Evolutionary conservation across 2,888 invertebrate species (phyloP).

Genomic region (Tiliacea aurago): DNA sequence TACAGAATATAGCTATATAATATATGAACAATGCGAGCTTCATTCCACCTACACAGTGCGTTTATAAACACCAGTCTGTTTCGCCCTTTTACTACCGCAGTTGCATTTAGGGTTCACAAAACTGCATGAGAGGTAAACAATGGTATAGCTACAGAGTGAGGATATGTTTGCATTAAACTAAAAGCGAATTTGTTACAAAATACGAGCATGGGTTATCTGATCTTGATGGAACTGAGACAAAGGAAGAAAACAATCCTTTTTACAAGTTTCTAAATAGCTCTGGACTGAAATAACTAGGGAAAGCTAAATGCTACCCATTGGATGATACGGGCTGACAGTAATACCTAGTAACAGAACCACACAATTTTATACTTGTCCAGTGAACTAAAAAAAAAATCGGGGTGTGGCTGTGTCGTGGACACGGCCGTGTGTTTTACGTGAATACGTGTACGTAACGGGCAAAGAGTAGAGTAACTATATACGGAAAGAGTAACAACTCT

Average conservation of each 20-base stretch:
- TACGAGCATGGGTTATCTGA: no score
- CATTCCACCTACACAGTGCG: conserved; percentile 56
- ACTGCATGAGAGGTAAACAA: not conserved
- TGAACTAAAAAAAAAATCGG: no score
- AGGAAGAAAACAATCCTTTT: no score
- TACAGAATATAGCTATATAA: not conserved
- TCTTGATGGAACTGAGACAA: not conserved
- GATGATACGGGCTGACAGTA: no score
- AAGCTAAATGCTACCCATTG: not conserved
- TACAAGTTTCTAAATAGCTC: not conserved
- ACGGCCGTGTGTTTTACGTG: no score
- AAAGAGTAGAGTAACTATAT: no score
- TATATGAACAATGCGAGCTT: conserved; percentile 6
- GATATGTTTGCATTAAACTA: no score
- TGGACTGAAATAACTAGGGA: not conserved
- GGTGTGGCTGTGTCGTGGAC: no score
- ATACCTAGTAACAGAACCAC: no score
- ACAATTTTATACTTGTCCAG: no score
- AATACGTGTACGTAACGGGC: no score
- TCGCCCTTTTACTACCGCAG: conserved; percentile 23
- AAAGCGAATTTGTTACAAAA: not conserved
- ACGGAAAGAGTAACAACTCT: no score
- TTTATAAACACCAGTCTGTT: conserved; percentile 43
- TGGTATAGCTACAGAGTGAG: not conserved
- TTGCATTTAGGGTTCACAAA: conserved; percentile 40